Percentiles rank a stretch among this genome's conserved stretches.
phyloP scores from a whole-genome alignment of 92 coral and sea anemone genomes.

The Zoanthus sansibaricus region DNA sequence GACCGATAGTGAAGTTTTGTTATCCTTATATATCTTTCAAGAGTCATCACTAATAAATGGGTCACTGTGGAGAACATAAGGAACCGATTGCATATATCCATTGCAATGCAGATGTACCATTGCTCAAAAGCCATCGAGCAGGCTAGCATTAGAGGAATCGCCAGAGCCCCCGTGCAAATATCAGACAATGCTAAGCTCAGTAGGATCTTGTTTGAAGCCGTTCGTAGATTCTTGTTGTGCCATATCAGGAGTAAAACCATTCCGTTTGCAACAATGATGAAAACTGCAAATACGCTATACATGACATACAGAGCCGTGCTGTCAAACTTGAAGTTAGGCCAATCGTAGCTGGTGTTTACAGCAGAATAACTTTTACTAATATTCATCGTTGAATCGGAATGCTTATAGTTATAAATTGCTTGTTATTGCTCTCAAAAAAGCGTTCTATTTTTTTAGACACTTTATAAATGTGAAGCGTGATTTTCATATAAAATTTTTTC shows the following conservation, averaged over 20 bases:
- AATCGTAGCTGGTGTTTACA: not conserved
- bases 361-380: not conserved
- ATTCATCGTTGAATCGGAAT: not conserved
- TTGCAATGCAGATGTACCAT: conserved; percentile 56
- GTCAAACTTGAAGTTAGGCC: not conserved
- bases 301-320: conserved; percentile 39
- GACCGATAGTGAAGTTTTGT: conserved; percentile 69
- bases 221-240: conserved; percentile 63
- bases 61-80: conserved; percentile 81
- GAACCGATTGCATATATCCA: conserved; percentile 79
- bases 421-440: not conserved
- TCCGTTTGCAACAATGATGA: conserved; percentile 66
- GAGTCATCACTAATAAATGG: conserved; percentile 70
- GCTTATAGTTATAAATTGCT: not conserved
- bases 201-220: conserved; percentile 70
- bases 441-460: no score
- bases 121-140: conserved; percentile 57
- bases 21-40: conserved; percentile 81
- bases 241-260: conserved; percentile 62
- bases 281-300: conserved; percentile 63
- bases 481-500: no score
- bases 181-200: conserved; percentile 79
- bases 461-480: no score
- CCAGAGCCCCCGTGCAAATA: conserved; percentile 71
- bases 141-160: conserved; percentile 70